Evolutionary conservation across 2,797 vertebrate genomes (phyloP).

Genomic region (Poeciliopsis paucimaculata): DNA sequence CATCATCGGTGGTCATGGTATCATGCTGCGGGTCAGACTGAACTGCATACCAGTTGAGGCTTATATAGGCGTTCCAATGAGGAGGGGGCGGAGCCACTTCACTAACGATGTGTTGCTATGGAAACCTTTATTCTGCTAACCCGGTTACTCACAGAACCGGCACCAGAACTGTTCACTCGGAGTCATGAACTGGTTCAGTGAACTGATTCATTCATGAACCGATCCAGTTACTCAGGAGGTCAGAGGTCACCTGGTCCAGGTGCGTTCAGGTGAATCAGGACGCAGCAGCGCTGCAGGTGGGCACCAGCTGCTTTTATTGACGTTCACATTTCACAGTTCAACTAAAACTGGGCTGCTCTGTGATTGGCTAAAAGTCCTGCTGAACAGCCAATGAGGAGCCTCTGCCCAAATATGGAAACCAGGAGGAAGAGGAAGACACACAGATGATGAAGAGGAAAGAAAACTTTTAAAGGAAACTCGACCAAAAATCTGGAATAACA

Average conservation of each 20-base stretch:
- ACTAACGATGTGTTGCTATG: no score
- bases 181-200: not conserved
- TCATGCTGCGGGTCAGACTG: not conserved
- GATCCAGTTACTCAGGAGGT: not conserved
- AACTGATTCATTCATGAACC: not conserved
- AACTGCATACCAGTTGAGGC: no score
- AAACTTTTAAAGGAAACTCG: not conserved
- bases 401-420: conserved; percentile 17
- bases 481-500: conserved; percentile 9
- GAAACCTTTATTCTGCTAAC: no score
- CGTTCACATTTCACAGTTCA: conserved; percentile 34
- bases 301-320: conserved; percentile 47
- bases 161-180: no score
- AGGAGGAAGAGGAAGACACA: conserved; percentile 7
- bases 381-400: conserved; percentile 44
- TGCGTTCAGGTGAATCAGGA: not conserved
- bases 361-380: conserved; percentile 53
- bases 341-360: conserved; percentile 46
- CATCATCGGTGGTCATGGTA: not conserved
- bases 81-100: no score
- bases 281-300: conserved; percentile 3
- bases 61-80: no score
- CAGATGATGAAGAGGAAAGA: not conserved
- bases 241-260: not conserved
- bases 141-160: no score